These are phyloP conservation scores for Bilobella aurantiaca DNA, from an alignment of 1,140 invertebrate species.

Conservation along the genomic window DNA sequence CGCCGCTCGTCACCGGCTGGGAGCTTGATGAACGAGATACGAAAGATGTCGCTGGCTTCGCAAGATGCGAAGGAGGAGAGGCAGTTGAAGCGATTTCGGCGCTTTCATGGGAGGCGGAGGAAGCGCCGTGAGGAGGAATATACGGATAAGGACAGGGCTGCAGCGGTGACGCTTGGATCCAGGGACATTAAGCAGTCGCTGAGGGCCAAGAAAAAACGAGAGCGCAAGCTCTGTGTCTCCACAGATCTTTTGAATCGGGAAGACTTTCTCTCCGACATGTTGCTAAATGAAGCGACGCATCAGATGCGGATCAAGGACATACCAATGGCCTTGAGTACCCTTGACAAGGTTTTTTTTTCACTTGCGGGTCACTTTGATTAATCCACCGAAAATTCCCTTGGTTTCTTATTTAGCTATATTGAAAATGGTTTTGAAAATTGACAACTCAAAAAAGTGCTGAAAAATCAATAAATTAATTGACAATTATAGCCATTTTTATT, in stretches of 20 bases:
- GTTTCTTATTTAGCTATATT: no score
- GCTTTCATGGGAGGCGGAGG: conserved; percentile 7
- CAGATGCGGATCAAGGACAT: conserved; percentile 27
- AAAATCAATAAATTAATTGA: no score
- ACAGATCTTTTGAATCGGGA: conserved; percentile 55
- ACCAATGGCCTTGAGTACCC: conserved; percentile 57
- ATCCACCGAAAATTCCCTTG: no score
- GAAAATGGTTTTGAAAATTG: no score
- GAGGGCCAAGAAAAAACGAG: conserved; percentile 64
- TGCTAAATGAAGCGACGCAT: conserved; percentile 38
- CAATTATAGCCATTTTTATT: no score
- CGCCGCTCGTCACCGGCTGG: conserved; percentile 15
- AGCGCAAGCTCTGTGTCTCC: conserved; percentile 51
- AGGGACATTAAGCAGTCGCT: conserved; percentile 73
- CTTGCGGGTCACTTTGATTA: no score
- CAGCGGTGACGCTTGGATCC: conserved; percentile 70
- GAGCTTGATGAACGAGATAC: conserved; percentile 28
- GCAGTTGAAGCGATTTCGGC: background rate
- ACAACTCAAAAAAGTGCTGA: no score
- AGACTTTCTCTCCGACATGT: conserved; percentile 62
- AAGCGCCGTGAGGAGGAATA: conserved; percentile 58
- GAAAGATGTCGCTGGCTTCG: conserved; percentile 34
- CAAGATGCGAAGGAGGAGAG: conserved; percentile 31
- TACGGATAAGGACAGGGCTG: conserved; percentile 79
- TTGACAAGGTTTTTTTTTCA: conserved; percentile 61